Percentiles rank a stretch among this genome's conserved stretches.
These are phyloP conservation scores for Cheilosia soror DNA, from an alignment of 2,888 invertebrate genomes.

Conservation along the genomic window DNA sequence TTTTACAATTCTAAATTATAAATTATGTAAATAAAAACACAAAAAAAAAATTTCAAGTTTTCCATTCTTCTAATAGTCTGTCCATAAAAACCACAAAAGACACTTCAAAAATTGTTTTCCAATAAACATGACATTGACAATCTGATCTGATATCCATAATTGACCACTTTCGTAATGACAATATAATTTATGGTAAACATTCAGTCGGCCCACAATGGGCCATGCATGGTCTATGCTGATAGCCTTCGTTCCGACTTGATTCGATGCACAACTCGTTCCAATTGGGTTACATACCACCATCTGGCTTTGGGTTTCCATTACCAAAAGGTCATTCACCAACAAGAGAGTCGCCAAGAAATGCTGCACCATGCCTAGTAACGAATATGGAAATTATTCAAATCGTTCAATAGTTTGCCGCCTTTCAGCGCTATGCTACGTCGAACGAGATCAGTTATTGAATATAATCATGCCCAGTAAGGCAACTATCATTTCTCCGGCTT, in stretches of 20 bases:
- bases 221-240: background rate
- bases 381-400: background rate
- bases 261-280: background rate
- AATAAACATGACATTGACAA: conserved; percentile 42
- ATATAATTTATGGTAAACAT: conserved; percentile 38
- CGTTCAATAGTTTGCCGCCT: background rate
- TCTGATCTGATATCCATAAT: conserved; percentile 25
- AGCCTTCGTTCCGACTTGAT: conserved; percentile 13
- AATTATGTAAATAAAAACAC: too few species aligned
- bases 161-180: conserved; percentile 47
- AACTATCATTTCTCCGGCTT: conserved; percentile 9
- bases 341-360: background rate
- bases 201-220: conserved; percentile 20
- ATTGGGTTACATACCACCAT: conserved; percentile 11
- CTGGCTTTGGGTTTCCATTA: conserved; percentile 25
- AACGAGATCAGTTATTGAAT: background rate
- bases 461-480: background rate
- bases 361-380: background rate
- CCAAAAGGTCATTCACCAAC: conserved; percentile 56
- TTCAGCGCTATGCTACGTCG: background rate
- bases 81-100: background rate
- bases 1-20: too few species aligned
- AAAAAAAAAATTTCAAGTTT: too few species aligned
- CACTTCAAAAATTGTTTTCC: background rate
- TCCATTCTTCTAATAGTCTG: too few species aligned